These are phyloP conservation scores for Epicauta chinensis DNA, from an alignment of 1,140 invertebrate genomes.

Conservation along the genomic window DNA sequence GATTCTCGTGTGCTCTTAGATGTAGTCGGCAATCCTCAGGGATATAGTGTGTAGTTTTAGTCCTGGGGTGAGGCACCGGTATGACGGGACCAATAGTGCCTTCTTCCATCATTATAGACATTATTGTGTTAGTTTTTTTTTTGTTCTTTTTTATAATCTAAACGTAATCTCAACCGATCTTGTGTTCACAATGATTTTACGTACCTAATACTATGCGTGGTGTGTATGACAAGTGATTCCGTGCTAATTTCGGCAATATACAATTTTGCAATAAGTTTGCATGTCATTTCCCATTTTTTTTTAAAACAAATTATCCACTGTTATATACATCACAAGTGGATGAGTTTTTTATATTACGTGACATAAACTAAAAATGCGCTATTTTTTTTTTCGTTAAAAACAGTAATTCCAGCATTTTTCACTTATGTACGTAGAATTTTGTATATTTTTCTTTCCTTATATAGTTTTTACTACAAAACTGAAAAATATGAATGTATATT, in stretches of 20 bases:
- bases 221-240: conserved; percentile 37
- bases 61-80: conserved; percentile 10
- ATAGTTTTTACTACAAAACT: conserved; percentile 42
- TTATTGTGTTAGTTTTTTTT: conserved; percentile 15
- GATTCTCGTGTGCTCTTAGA: conserved; percentile 19
- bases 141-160: conserved; percentile 19
- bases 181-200: conserved; percentile 41
- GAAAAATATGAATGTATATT: conserved; percentile 39
- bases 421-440: conserved; percentile 35
- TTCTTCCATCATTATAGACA: conserved; percentile 13
- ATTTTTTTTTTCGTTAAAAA: conserved; percentile 3
- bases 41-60: conserved; percentile 21
- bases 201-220: conserved; percentile 39
- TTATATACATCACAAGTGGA: conserved; percentile 40
- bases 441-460: conserved; percentile 36
- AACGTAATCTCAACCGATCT: conserved; percentile 38
- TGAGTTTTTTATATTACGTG: conserved; percentile 28
- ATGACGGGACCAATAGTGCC: conserved; percentile 18
- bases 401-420: conserved; percentile 28
- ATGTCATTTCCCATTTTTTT: conserved; percentile 1
- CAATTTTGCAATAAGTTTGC: conserved; percentile 14
- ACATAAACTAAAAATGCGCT: conserved; percentile 33
- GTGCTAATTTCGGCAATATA: conserved; percentile 26
- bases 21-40: conserved; percentile 29
- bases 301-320: conserved; percentile 19